Base-by-base conservation (phyloP, 2,797 vertebrate genomes). In the Chiropotes sagulatus region DNA sequence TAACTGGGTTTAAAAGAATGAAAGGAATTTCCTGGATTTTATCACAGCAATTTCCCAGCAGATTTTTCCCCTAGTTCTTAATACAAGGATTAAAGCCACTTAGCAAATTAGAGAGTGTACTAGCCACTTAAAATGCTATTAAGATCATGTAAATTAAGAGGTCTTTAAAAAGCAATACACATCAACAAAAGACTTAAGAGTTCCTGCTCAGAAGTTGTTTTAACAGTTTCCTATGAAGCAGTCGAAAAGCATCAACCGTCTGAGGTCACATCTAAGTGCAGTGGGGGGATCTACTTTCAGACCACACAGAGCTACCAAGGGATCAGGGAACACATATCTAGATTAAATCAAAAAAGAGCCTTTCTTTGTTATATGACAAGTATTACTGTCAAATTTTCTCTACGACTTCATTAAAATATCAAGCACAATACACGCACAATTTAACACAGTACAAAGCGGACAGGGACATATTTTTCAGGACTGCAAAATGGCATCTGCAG, bases 11-110 rank as follows among this genome's bases (percentile, higher is more conserved):
- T 94, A 96, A 73, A 98, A 95, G 96, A 97, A 98, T 94, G 96
- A 97, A 81, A 97, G 94, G 97, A 97, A 98, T 98, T 97, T 96
- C 97, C 96, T 97, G 97, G 61, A 91, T 95, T 98, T 97, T 97
- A 97, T 96, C 96, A 92, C 28, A 64, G 92, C 91, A 94, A 97
- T 96, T 97, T 93, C 88, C 96, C 90, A 95, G 88, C 48, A 93
- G 88, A 98, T 84, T 96, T 96, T 82, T 95, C 75, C 73, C 83
- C 41, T 24, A 90, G 39, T 96, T 93, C 76, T 79, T 79, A 95
- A 83, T 84, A 79, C n/a, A 82, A 96, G 46, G 50, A 88, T 87
- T 97, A 97, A 95, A 92, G 78, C 7, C 79, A 84, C 36, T 97
- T 96, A 94, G 88, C 72, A 94, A 98, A 96, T 82, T 78, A 96